phyloP scores from a whole-genome alignment of 2,888 invertebrate genomes.

The Itoplectis maculator region DNA sequence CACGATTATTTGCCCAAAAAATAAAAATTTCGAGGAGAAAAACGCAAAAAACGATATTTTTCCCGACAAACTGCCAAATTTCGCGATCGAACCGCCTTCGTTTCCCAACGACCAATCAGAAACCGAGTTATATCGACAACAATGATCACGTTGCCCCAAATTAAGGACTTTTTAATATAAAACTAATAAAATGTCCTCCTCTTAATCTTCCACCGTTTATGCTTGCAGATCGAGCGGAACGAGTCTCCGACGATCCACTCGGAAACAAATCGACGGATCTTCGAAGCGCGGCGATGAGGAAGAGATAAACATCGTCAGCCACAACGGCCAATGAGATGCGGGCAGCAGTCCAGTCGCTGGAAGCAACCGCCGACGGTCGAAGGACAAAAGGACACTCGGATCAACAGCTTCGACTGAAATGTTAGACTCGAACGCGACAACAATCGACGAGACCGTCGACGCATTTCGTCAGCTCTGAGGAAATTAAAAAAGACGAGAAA shows the following conservation, averaged over 20 bases:
- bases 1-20: no score
- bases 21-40: no score
- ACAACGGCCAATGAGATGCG: constrained; percentile 37
- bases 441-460: constrained; percentile 37
- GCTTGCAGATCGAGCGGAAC: constrained; percentile 49
- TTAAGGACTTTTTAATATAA: no score
- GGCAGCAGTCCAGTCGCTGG: constrained; percentile 28
- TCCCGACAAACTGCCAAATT: no score
- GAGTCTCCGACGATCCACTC: constrained; percentile 25
- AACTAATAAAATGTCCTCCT: no score
- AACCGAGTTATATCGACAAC: no score
- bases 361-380: constrained; percentile 12
- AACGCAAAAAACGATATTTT: no score
- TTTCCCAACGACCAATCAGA: no score
- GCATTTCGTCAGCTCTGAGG: constrained; percentile 17
- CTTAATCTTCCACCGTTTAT: constrained; percentile 7
- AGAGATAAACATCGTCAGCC: constrained; percentile 3
- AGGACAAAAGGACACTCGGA: no score
- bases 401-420: constrained; percentile 21
- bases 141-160: no score
- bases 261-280: constrained; percentile 32
- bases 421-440: constrained; percentile 27
- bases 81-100: no score
- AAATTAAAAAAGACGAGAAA: background rate
- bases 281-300: constrained; percentile 11